A percentile compares a stretch with the other conserved stretches of the same genome.
Conservation (phyloP, 2,797 vertebrate genomes). For the Spinibarbus caldwelli region DNA sequence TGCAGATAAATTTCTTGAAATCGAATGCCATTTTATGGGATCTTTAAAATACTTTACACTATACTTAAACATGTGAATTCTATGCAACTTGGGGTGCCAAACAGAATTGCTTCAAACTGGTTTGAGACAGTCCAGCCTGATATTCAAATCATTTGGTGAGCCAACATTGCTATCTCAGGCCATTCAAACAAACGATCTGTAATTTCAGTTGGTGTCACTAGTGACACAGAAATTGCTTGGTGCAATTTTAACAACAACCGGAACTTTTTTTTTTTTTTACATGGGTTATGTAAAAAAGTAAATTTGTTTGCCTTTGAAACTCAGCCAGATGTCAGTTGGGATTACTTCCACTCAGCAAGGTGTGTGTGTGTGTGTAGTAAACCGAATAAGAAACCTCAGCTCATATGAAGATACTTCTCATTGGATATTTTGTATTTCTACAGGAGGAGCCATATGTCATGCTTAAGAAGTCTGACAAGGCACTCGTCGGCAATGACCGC, state of each 20-base stretch:
- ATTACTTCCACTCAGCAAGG: slow-evolving; percentile 76
- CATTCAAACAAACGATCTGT: not conserved
- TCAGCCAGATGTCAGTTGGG: slow-evolving; percentile 71
- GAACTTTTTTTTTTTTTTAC: not conserved
- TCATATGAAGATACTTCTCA: slow-evolving; percentile 68
- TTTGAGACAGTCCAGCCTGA: not conserved
- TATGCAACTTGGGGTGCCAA: not conserved
- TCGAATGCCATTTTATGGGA: not conserved
- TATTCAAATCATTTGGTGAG: not conserved
- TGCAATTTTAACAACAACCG: not conserved
- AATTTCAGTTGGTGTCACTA: not conserved
- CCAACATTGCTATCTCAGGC: not conserved
- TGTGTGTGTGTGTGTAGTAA: slow-evolving; percentile 48
- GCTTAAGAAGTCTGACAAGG: slow-evolving; percentile 97
- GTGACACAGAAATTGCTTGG: too few relatives aligned
- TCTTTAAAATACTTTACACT: not conserved
- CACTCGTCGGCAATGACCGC: slow-evolving; percentile 92
- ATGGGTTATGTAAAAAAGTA: slow-evolving; percentile 48
- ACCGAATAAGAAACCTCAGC: slow-evolving; percentile 77
- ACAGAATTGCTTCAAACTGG: not conserved
- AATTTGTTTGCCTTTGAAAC: not conserved
- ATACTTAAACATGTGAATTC: not conserved
- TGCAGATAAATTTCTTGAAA: not conserved
- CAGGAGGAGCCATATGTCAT: slow-evolving; percentile 99
- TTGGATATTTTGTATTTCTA: slow-evolving; percentile 69